Base-by-base conservation (phyloP, 2,888 invertebrate species). In the Perithous albicinctus region DNA sequence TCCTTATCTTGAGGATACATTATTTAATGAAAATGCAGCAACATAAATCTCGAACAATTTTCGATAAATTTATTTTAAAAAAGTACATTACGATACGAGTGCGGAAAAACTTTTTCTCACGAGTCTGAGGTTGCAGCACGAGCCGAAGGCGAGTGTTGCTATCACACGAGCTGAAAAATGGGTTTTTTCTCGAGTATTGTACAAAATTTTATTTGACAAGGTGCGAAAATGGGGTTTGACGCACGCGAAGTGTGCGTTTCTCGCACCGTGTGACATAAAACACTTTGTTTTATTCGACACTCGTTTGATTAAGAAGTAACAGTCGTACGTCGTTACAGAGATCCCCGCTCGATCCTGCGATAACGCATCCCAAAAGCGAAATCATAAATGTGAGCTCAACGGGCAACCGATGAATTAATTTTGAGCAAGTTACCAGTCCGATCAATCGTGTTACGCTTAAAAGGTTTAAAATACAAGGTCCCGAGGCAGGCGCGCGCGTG, bases 391-490 rank as follows among this genome's bases (percentile, higher is more conserved):
- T 6, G 32, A 46, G 38, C 51, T 67, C 51, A 38, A 23, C 35
- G 18, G 35, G 20, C 74, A 67, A 81, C 73, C 70, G 70, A 59
- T 70, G 20, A 75, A 78, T 78, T 66, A 64, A 51, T 59, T 70
- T 82, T 75, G 26, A 72, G 70, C 20, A 69, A 82, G 78, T 76
- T 78, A 72, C 66, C 82, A 78, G 70, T 23, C n/a, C 64, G 70
- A 78, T 82, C 59, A 72, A 78, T 79, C 78, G 78, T 64, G 77
- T 82, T 83, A 80, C 82, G 79, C 78, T 80, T 80, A 82, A 84
- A 79, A 80, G 79, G 67, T 67, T 80, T 66, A 59, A 56, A 59
- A 63, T 54, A 32, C 63, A 63, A 46, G 59, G 18, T 23, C 41
- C 48, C 56, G 74, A 23, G 63, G 12, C n/a, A 41, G n/a, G 8